Evolutionary conservation across 2,888 invertebrate genomes (phyloP).

Genomic region (Mimumesa dahlbomi): DNA sequence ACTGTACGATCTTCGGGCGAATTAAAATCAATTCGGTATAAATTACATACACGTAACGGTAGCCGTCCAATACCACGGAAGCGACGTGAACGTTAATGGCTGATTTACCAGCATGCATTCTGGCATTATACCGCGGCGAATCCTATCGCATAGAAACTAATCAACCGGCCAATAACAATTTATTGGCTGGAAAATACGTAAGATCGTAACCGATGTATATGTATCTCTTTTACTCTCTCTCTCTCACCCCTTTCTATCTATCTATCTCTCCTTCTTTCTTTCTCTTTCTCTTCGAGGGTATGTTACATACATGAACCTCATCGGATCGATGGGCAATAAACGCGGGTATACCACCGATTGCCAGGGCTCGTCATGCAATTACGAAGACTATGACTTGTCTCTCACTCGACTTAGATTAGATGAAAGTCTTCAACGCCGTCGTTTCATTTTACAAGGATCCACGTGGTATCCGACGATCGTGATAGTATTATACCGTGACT

Average conservation of each 20-base stretch:
- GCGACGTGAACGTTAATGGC: background rate
- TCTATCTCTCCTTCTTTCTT: too few relatives aligned
- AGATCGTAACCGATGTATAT: background rate
- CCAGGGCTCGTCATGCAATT: constrained; percentile 9
- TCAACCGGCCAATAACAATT: constrained; percentile 11
- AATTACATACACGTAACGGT: constrained; percentile 19
- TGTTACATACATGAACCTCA: too few relatives aligned
- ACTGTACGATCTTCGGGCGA: too few relatives aligned
- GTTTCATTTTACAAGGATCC: background rate
- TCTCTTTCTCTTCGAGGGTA: too few relatives aligned
- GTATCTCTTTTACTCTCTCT: too few relatives aligned
- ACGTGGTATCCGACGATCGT: background rate
- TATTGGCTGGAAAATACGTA: background rate
- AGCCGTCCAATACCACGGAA: constrained; percentile 2
- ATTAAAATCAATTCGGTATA: constrained; percentile 20
- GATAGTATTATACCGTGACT: constrained; percentile 2
- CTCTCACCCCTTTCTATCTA: too few relatives aligned
- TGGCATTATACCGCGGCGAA: constrained; percentile 4
- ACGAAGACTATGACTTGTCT: constrained; percentile 5
- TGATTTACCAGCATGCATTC: constrained; percentile 1
- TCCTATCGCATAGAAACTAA: background rate
- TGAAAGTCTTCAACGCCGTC: background rate
- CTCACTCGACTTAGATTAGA: constrained; percentile 19
- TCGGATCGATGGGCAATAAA: constrained; percentile 2
- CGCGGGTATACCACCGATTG: constrained; percentile 16